A percentile compares a stretch with the other conserved stretches of the same genome.
phyloP scores from a whole-genome alignment of 2,113 vertebrate genomes.

The Calonectris borealis region DNA sequence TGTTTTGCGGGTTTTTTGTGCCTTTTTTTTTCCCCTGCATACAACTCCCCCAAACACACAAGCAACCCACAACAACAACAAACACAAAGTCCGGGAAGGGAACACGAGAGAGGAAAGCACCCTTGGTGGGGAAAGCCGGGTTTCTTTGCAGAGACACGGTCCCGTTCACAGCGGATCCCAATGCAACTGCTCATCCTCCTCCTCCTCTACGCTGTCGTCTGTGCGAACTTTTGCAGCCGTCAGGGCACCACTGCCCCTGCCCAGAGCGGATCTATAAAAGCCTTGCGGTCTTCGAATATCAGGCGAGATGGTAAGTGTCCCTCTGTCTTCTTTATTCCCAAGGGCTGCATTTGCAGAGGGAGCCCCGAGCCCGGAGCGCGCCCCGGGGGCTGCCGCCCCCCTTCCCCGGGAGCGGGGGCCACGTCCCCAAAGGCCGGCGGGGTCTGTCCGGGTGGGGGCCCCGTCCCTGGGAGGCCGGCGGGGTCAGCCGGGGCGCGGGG shows the following conservation, averaged over 20 bases:
- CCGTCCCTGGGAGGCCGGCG: not conserved
- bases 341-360: not conserved
- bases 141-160: conserved; percentile 2
- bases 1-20: not conserved
- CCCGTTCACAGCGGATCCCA: conserved; percentile 49
- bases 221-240: conserved; percentile 73
- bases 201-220: conserved; percentile 60
- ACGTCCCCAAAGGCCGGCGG: rapidly evolving
- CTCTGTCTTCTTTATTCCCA: not conserved
- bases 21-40: no score
- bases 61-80: not conserved
- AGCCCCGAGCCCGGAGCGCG: not conserved
- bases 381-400: not conserved
- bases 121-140: not conserved
- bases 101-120: not conserved
- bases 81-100: not conserved
- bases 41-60: not conserved
- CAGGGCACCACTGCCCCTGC: conserved; percentile 68
- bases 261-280: conserved; percentile 77
- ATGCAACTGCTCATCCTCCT: conserved; percentile 77
- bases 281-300: conserved; percentile 73
- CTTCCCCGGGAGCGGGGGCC: no score
- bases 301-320: conserved; percentile 78
- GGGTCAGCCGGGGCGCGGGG: not conserved
- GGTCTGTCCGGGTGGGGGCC: not conserved